Conservation (phyloP, 2,888 invertebrate genomes). For the Pediacus dermestoides region DNA sequence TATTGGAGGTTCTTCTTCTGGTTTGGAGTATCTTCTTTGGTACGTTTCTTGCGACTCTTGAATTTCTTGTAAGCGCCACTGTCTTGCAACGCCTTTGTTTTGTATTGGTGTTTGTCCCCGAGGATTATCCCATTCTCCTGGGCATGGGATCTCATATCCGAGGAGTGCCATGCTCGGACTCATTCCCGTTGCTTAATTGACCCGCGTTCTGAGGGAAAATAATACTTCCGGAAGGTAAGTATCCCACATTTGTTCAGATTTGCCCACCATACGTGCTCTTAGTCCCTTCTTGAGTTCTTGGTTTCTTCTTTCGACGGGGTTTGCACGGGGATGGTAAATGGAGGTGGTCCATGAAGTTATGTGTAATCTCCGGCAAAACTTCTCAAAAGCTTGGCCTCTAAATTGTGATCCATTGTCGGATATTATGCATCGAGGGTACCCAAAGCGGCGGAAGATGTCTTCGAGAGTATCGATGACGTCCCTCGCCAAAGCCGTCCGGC, state of each 20-base stretch:
- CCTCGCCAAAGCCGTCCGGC: background rate
- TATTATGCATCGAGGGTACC: conserved; percentile 4
- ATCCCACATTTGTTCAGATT: background rate
- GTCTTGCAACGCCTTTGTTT: background rate
- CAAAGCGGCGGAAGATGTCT: conserved; percentile 2
- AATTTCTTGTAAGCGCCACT: background rate
- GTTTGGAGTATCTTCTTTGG: background rate
- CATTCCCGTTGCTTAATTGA: background rate
- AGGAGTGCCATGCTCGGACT: background rate
- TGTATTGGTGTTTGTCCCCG: background rate
- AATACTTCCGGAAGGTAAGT: conserved; percentile 1
- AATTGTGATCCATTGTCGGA: conserved; percentile 10
- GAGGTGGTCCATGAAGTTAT: background rate
- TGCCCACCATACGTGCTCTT: background rate
- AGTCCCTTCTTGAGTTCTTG: conserved; percentile 7
- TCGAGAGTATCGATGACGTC: conserved; percentile 2
- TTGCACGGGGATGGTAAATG: conserved; percentile 1
- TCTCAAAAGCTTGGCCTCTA: background rate
- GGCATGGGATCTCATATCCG: background rate
- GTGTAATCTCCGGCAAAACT: background rate
- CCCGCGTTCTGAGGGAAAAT: background rate
- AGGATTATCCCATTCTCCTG: conserved; percentile 1
- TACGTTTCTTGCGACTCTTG: background rate
- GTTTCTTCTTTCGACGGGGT: conserved; percentile 3
- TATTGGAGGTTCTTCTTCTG: background rate